Percentiles rank a stretch among this genome's conserved stretches.
phyloP scores from a whole-genome alignment of 64 coral and sea anemone species.

The Actinia tenebrosa region DNA sequence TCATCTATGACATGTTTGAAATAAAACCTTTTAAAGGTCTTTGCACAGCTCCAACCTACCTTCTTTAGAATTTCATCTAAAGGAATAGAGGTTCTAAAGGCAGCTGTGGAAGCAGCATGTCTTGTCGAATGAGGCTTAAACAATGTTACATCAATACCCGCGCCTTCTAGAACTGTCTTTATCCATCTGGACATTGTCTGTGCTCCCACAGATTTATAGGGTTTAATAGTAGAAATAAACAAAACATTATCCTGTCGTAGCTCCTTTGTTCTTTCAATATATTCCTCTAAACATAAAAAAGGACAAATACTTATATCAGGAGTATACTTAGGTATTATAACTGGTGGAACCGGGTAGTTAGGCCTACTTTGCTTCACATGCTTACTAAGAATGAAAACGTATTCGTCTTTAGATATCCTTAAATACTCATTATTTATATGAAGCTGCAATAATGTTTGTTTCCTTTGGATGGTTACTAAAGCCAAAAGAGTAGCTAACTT shows the following conservation, averaged over 20 bases:
- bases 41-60: slow-evolving; percentile 58
- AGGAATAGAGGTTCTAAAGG: neutral
- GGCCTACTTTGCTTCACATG: slow-evolving; percentile 73
- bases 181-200: too few relatives aligned
- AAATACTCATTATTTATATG: slow-evolving; percentile 35
- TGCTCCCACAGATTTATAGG: neutral
- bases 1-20: slow-evolving; percentile 37
- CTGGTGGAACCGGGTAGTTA: slow-evolving; percentile 58
- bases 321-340: slow-evolving; percentile 44
- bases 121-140: slow-evolving; percentile 50
- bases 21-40: slow-evolving; percentile 62
- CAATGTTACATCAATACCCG: neutral
- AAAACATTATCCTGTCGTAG: neutral
- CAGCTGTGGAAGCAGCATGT: slow-evolving; percentile 47
- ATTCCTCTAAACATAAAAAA: slow-evolving; percentile 52
- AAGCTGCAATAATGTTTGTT: slow-evolving; percentile 35
- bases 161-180: too few relatives aligned
- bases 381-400: slow-evolving; percentile 48
- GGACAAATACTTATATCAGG: slow-evolving; percentile 27
- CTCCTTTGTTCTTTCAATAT: slow-evolving; percentile 40
- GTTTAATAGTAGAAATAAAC: neutral
- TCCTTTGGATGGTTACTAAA: slow-evolving; percentile 15
- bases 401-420: slow-evolving; percentile 47
- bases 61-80: slow-evolving; percentile 56
- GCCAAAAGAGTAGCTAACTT: slow-evolving; percentile 15